These are phyloP conservation scores for Alcis repandata DNA, from an alignment of 2,888 invertebrate genomes.

Conservation along the genomic window DNA sequence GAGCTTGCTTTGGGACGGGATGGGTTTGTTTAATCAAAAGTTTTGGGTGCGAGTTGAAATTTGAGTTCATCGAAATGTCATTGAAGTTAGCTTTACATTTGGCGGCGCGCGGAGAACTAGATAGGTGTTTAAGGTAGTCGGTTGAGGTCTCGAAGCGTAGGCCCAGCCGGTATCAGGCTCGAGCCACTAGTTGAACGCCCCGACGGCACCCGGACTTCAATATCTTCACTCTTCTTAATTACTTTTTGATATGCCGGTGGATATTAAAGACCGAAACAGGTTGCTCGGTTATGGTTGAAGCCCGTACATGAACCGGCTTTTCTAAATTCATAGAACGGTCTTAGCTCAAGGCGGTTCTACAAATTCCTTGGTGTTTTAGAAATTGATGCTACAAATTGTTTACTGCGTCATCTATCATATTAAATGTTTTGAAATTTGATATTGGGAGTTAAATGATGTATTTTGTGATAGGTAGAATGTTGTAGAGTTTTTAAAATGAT, in stretches of 20 bases:
- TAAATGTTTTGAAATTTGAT: conserved; percentile 17
- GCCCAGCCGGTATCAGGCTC: conserved; percentile 2
- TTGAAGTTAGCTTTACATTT: background rate
- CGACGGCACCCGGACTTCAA: conserved; percentile 38
- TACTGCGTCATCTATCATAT: conserved; percentile 29
- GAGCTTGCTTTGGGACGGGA: conserved; percentile 32
- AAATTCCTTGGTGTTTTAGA: conserved; percentile 38
- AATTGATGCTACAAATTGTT: conserved; percentile 33
- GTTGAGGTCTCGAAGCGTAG: conserved; percentile 28
- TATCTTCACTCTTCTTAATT: conserved; percentile 48
- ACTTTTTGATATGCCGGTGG: conserved; percentile 49
- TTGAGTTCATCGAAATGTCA: background rate
- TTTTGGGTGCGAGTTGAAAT: conserved; percentile 7
- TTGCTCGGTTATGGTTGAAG: conserved; percentile 37
- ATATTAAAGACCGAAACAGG: conserved; percentile 46
- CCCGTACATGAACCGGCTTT: conserved; percentile 39
- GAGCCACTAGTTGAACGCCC: conserved; percentile 30
- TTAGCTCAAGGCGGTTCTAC: conserved; percentile 40
- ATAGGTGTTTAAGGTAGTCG: conserved; percentile 13
- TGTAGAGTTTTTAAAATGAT: background rate
- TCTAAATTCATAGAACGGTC: conserved; percentile 44
- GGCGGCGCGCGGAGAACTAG: conserved; percentile 6
- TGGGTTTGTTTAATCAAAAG: conserved; percentile 13
- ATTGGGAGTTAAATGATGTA: background rate
- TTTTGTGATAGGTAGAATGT: background rate